phyloP scores from a whole-genome alignment of 2,113 vertebrate genomes.

The Jacana jacana region DNA sequence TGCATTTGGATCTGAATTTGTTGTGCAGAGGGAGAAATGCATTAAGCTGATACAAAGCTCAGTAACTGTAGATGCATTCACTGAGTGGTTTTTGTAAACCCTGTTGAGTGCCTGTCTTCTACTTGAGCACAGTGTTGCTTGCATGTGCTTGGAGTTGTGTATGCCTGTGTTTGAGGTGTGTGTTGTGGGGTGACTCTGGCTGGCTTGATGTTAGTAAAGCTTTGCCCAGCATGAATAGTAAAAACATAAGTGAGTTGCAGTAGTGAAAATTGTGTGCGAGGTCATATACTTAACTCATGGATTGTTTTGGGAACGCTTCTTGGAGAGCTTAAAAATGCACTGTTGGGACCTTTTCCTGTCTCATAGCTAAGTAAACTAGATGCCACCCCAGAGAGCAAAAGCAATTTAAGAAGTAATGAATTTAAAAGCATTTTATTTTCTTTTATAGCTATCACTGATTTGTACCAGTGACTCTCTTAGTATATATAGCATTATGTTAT shows the following conservation, averaged over 20 bases:
- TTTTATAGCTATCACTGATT: background rate
- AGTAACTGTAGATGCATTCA: background rate
- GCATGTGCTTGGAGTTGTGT: accelerated
- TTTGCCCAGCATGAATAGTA: background rate
- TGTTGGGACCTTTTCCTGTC: background rate
- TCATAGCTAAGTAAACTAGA: background rate
- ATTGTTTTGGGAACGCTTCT: background rate
- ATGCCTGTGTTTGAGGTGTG: background rate
- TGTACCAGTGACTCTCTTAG: background rate
- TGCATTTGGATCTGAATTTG: background rate
- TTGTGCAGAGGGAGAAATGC: background rate
- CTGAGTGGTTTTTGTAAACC: background rate
- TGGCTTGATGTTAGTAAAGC: background rate
- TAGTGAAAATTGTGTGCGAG: background rate
- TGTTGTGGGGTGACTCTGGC: background rate
- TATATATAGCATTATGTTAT: background rate
- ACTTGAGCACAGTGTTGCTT: background rate
- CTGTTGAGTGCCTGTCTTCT: background rate
- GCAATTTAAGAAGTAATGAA: conserved; percentile 18
- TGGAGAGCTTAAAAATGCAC: background rate
- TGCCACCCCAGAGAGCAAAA: background rate
- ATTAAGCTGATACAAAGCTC: background rate
- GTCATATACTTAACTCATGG: background rate
- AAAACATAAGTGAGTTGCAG: background rate
- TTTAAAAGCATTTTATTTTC: conserved; percentile 17